Conservation (phyloP, 1,140 invertebrate genomes). For the Brachionus manjavacas region DNA sequence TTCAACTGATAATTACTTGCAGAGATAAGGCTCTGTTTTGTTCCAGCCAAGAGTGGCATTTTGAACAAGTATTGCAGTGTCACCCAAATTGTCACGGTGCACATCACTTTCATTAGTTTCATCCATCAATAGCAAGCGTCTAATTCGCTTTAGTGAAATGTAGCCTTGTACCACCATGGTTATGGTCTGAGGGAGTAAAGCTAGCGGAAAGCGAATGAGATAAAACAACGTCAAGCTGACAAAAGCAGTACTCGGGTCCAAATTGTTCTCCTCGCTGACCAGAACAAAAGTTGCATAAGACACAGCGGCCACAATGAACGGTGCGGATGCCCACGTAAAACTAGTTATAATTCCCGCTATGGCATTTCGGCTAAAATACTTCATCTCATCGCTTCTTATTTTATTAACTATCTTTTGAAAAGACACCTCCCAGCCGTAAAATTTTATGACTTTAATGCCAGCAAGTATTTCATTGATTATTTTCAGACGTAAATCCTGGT, state of each 20-base stretch:
- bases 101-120: slow-evolving; percentile 14
- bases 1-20: background rate
- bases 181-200: slow-evolving; percentile 62
- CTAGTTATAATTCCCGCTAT: slow-evolving; percentile 67
- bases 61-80: background rate
- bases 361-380: slow-evolving; percentile 57
- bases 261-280: slow-evolving; percentile 43
- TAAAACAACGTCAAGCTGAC: slow-evolving; percentile 95
- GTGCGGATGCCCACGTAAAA: slow-evolving; percentile 90
- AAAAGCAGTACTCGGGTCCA: slow-evolving; percentile 65
- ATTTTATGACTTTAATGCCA: slow-evolving; percentile 58
- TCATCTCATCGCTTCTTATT: slow-evolving; percentile 57
- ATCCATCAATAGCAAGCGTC: slow-evolving; percentile 20
- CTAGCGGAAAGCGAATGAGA: slow-evolving; percentile 82
- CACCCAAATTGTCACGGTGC: background rate
- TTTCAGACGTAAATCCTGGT: slow-evolving; percentile 63
- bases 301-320: slow-evolving; percentile 67
- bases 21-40: slow-evolving; percentile 18
- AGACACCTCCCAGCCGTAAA: slow-evolving; percentile 57
- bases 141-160: slow-evolving; percentile 34
- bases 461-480: slow-evolving; percentile 56
- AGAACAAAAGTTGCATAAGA: slow-evolving; percentile 59
- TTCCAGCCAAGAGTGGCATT: slow-evolving; percentile 17
- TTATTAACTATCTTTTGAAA: slow-evolving; percentile 57
- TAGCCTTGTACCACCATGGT: slow-evolving; percentile 45